Evolutionary conservation across 2,888 invertebrate genomes (phyloP).

Genomic region (Cacoxenus indagator): DNA sequence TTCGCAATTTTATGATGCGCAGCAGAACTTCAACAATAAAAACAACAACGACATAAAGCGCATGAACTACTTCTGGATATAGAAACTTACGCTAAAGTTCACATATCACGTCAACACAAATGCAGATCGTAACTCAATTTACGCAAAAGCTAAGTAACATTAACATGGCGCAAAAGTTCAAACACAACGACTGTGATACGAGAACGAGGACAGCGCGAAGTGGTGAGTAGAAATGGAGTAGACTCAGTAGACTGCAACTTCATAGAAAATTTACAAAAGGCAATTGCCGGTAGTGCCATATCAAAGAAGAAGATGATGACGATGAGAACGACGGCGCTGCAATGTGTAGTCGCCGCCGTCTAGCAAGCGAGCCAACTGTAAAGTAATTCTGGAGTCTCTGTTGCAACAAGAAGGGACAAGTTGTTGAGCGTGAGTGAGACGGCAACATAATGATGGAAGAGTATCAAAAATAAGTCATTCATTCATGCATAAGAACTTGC

Average conservation of each 20-base stretch:
- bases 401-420: neutral
- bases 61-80: neutral
- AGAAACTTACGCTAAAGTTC: slow-evolving; percentile 9
- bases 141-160: slow-evolving; percentile 17
- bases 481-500: neutral
- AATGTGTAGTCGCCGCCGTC: neutral
- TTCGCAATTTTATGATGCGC: neutral
- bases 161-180: slow-evolving; percentile 15
- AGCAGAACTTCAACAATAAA: neutral
- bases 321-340: neutral
- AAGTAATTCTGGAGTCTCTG: slow-evolving; percentile 5
- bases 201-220: neutral
- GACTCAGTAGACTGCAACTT: neutral
- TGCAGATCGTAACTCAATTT: slow-evolving; percentile 18
- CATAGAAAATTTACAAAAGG: slow-evolving; percentile 21
- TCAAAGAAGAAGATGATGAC: neutral
- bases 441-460: neutral
- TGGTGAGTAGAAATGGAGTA: neutral
- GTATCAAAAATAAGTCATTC: slow-evolving; percentile 18
- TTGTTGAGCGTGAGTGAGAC: neutral
- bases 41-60: too few relatives aligned
- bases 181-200: neutral
- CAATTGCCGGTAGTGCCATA: neutral
- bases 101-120: slow-evolving; percentile 21
- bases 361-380: neutral